Evolutionary conservation across 2,888 invertebrate genomes (phyloP).

Genomic region (Coelinius sp.): DNA sequence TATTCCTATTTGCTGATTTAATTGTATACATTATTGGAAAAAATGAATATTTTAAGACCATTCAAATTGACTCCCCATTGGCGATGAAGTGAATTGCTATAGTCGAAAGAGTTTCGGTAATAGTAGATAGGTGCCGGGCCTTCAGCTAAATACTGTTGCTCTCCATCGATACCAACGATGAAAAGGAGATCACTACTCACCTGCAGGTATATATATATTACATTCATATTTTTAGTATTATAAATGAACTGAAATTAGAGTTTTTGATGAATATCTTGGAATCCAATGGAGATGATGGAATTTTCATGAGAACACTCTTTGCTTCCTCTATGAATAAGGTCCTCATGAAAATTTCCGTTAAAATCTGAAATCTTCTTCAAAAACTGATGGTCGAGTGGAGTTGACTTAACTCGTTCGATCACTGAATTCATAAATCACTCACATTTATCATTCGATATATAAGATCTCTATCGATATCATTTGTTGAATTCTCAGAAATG

Average conservation of each 20-base stretch:
- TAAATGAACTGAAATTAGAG: neutral
- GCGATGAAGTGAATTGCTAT: neutral
- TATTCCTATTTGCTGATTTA: neutral
- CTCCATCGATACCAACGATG: neutral
- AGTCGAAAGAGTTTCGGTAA: slow-evolving; percentile 1
- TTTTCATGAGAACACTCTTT: no score
- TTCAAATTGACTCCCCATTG: neutral
- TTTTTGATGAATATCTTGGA: neutral
- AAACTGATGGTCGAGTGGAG: no score
- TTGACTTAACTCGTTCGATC: no score
- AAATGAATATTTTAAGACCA: neutral
- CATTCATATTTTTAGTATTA: no score
- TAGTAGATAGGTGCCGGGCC: neutral
- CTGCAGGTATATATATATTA: no score
- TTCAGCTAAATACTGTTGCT: neutral
- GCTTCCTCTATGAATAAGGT: no score
- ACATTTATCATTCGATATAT: no score
- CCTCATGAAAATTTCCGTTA: neutral
- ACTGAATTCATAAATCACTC: no score
- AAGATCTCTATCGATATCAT: no score
- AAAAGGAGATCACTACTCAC: neutral
- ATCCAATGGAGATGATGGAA: no score
- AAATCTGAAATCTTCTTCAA: no score
- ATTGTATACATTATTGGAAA: neutral
- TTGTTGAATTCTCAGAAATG: no score